Base-by-base conservation (phyloP, 2,888 invertebrate genomes). In the Campopleginae sp. region DNA sequence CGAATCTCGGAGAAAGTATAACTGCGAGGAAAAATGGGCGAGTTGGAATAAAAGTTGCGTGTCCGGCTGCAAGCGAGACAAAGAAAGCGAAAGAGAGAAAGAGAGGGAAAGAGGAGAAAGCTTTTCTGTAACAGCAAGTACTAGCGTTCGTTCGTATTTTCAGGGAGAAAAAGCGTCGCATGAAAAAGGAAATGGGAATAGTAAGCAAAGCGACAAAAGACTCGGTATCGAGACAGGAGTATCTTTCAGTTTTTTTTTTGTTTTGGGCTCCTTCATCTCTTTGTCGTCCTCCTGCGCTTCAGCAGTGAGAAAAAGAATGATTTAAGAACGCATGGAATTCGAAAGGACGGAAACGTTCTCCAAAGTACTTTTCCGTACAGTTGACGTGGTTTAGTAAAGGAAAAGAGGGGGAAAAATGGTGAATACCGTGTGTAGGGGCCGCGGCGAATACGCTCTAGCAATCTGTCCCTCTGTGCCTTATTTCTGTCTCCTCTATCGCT, bases 261-360 rank as follows among this genome's bases (percentile, higher is more conserved):
- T 27, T 27, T 27, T 27, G 1, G 2, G 38, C 48, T 19, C 48
- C 58, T 27, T 27, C 66, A n/a, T 54, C 61, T 77, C 44, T 72
- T 31, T 17, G 46, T 44, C 38, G 31, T 48, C 27, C 27, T 27
- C 12, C 27, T 14, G 31, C 38, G 27, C 44, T 44, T 42, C 31
- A 38, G 74, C 31, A 38, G 74, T 58, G 63, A 77, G 72, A 78
- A 54, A 54, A 54, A 31, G 71, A 83, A 86, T 87, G 87, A 87
- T 86, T 86, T 87, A 86, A 86, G 84, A 74, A 77, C 65, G 81
- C 84, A 38, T 10, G n/a, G 72, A 72, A 80, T 72, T 80, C 65
- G 68, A 48, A 79, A 78, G 78, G 75, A 83, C 77, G 74, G 70
- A 80, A 86, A 86, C 76, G 65, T 80, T 84, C 85, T 33, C 61